Base-by-base conservation (phyloP, 2,113 vertebrate species). In the Megaceryle maxima region DNA sequence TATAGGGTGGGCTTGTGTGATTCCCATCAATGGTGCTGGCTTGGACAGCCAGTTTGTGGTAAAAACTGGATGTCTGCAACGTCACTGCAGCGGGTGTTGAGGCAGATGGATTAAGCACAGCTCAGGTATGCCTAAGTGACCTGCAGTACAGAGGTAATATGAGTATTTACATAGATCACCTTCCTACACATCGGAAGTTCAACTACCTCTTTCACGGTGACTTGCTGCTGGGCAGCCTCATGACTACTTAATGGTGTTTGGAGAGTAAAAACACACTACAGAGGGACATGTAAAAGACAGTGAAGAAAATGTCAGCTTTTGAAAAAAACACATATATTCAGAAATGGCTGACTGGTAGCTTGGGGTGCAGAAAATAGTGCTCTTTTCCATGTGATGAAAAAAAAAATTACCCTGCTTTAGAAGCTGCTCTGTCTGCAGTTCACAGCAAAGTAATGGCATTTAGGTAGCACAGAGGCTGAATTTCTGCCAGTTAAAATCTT, bases 401-500 rank as follows among this genome's bases (percentile, higher is more conserved):
- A 20, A 43, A 86, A n/a, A 41, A 41, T 4, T 43, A 19, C 15
- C 44, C 63, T 59, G 26, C 94, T 95, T 95, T 70, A 84, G 87
- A 72, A 93, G 90, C 86, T 76, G 69, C 62, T 83, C 37, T 39
- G 83, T 80, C 83, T 97, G 69, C 57, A 62, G 57, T 56, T 81
- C 50, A 11, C 63, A 81, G 88, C 12, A 15, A 91, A 94, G 80
- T 84, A 83, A 69, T 95, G 90, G 91, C 77, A 92, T 91, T 95
- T 90, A 75, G 89, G 79, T 94, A 80, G 79, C 82, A 56, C 12
- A 11, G 79, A 93, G 88, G 73, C 92, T 92, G 90, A 96, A 88
- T 95, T 97, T 75, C 73, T 95, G 79, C 95, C 74, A 70, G n/a
- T 90, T 92, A 25, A 96, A 95, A 93, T 67, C 70, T 94, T 90